Base-by-base conservation (phyloP, 2,888 invertebrate species). In the Erebia palarica region DNA sequence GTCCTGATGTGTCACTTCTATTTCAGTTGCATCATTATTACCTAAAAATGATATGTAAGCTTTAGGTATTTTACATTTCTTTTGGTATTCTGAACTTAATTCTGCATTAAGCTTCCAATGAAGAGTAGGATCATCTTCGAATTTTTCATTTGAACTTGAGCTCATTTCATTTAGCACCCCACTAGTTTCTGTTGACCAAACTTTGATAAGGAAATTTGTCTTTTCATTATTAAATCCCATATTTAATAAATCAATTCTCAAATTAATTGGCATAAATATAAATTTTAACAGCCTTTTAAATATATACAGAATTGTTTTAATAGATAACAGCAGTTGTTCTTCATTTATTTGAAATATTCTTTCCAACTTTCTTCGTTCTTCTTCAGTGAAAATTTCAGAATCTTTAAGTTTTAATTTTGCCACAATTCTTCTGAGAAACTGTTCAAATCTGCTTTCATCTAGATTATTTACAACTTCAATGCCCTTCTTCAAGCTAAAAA, bases 41-140 rank as follows among this genome's bases (percentile, higher is more conserved):
- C 82, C 78, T 65, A 77, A 76, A 59, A 78, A 73, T 64, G 83
- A 80, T 68, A 92, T 68, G 74, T 92, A 92, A 10, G 88, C 86
- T 80, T 92, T 93, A 57, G 92, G 87, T 14, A 88, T 77, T 78
- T 91, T 92, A 75, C 86, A 83, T 77, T 90, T 92, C 76, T 90
- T 92, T 21, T 84, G 83, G 75, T 82, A 85, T 69, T 88, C 87
- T 53, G 92, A 92, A 81, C 92, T 91, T 61, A 93, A 78, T 77
- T 93, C 93, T 65, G 91, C 89, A 84, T 90, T 91, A 69, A 92
- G 77, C 76, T 87, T 88, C 88, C 90, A 93, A 53, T 86, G 80
- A 76, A 92, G 85, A 72, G 85, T 80, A 36, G 89, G 73, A 13
- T 77, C 72, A 55, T 85, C 82, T 69, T 78, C 80, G 67, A 77